Evolutionary conservation across 2,113 vertebrate species (phyloP).

Genomic region (Antechinus stuartii): DNA sequence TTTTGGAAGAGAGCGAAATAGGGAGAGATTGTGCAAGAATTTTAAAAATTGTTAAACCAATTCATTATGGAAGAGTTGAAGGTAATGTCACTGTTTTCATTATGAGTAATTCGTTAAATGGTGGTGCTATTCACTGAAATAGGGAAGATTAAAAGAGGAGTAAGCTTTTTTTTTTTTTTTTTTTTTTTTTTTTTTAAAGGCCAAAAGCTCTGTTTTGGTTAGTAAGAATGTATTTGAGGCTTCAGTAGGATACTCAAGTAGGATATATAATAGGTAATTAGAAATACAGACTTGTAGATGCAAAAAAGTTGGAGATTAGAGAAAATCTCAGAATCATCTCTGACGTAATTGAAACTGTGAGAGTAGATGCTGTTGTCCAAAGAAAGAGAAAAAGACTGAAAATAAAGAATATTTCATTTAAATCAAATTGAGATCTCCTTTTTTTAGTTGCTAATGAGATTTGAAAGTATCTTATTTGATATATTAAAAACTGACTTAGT

Average conservation of each 20-base stretch:
- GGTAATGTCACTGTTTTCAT: background rate
- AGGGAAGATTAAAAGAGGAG: background rate
- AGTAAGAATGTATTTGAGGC: background rate
- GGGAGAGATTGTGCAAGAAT: background rate
- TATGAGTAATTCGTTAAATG: background rate
- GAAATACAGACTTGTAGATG: background rate
- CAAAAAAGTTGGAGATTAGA: background rate
- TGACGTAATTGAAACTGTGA: conserved; percentile 9
- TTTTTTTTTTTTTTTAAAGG: background rate
- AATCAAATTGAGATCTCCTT: background rate
- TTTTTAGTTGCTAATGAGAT: background rate
- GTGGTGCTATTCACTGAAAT: background rate
- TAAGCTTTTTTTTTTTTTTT: background rate
- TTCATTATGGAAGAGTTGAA: background rate
- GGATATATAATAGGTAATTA: background rate
- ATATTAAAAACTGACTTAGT: background rate
- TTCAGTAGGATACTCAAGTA: background rate
- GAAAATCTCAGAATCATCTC: background rate
- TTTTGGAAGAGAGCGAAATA: background rate
- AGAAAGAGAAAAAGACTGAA: background rate
- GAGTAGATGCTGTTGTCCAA: background rate
- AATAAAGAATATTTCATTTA: background rate
- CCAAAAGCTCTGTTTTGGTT: background rate
- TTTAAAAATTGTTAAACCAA: background rate
- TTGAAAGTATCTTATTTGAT: background rate